These are phyloP conservation scores for Platysternon megacephalum DNA, from an alignment of 2,113 vertebrate species.

Conservation along the genomic window DNA sequence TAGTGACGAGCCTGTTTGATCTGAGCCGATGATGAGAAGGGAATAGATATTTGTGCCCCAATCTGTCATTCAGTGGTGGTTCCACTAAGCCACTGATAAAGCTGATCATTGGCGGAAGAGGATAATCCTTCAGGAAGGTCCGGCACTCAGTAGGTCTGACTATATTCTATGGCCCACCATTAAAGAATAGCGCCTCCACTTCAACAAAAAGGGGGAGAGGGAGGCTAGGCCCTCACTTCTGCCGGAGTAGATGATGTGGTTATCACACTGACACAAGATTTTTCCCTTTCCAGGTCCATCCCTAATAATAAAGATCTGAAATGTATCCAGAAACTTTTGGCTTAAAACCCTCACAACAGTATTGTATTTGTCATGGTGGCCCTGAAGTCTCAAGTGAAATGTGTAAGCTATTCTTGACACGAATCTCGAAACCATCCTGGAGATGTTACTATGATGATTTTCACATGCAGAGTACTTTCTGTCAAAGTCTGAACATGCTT, in stretches of 20 bases:
- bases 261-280: not conserved
- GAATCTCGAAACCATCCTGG: not conserved
- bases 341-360: not conserved
- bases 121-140: not conserved
- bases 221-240: not conserved
- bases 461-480: not conserved
- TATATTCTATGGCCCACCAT: not conserved
- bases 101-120: not conserved
- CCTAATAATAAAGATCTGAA: not conserved
- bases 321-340: not conserved
- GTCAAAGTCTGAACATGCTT: not conserved
- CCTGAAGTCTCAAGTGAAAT: not conserved
- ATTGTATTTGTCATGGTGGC: not conserved
- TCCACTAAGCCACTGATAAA: accelerated
- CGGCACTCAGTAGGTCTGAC: not conserved
- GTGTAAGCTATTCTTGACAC: not conserved
- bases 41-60: not conserved
- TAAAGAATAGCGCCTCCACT: not conserved
- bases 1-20: not conserved
- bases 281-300: not conserved
- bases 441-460: not conserved
- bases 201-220: not conserved
- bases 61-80: not conserved
- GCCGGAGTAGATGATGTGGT: not conserved
- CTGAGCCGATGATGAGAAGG: not conserved